Base-by-base conservation (phyloP, 2,113 vertebrate species). In the Scortum barcoo region DNA sequence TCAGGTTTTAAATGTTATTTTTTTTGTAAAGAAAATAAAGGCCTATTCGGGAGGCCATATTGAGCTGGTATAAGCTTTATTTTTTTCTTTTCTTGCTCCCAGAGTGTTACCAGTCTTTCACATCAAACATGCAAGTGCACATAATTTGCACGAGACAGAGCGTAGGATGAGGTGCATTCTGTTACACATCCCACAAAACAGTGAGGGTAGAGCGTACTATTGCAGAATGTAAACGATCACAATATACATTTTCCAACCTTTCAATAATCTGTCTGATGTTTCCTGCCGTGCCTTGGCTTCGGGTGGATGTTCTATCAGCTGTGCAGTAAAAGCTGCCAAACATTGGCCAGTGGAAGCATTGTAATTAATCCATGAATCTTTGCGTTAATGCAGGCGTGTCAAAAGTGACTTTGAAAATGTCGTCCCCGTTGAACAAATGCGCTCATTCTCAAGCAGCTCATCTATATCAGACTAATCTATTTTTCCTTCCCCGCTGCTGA, bases 381-480 rank as follows among this genome's bases (percentile, higher is more conserved):
- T 24, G 20, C 69, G 36, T n/a, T 48, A 14, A 56, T 19, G 33
- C 69, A 42, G 66, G 5, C 80, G 26, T 24, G 61, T 70, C 48
- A 70, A 20, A 53, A 44, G 38, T 76, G 78, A 73, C 78, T 86
- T 83, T 88, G 72, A 80, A 67, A 70, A 65, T 70, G 38, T 68
- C 36, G 24, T 50, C 40, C 12, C 20, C 7, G 42, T 66, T 84
- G 16, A 80, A 72, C 30, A 78, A 78, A 89, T 80, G 71, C 63
- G 67, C 63, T 80, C 63, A 53, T 89, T 75, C 28, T 72, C 57
- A n/a, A 73, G 48, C 61, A 70, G 57, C 72, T 81, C 62, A 87
- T 87, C 88, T 51, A 81, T 85, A 79, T 28, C 22, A 57, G 40
- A 78, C 72, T 67, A 61, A 90, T 89, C 60, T 62, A 1, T 86